A percentile compares a stretch with the other conserved stretches of the same genome.
Conservation (phyloP, 2,113 vertebrate species). For the Salvelinus alpinus region DNA sequence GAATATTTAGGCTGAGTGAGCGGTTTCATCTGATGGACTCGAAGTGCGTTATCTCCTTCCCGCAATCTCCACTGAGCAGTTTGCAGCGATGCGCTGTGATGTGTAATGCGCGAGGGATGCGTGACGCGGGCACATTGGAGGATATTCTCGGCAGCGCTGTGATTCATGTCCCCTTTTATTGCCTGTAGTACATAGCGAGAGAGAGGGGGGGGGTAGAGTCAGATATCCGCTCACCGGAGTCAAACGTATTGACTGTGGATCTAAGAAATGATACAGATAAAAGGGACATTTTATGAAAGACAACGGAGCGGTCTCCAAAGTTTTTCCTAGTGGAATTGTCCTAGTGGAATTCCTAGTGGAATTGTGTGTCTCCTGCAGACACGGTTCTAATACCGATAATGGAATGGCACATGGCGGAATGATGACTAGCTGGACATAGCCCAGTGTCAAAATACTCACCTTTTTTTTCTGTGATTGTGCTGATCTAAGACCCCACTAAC, state of each 20-base stretch:
- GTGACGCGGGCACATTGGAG: constrained; percentile 34
- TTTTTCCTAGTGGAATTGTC: too few species aligned
- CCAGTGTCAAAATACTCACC: constrained; percentile 42
- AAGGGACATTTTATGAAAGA: constrained; percentile 12
- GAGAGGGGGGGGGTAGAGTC: constrained; percentile 1
- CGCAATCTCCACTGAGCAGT: constrained; percentile 63
- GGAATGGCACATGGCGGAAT: constrained; percentile 58
- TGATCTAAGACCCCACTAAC: constrained; percentile 62
- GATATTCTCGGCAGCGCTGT: constrained; percentile 60
- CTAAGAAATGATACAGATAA: constrained; percentile 29
- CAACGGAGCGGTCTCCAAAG: constrained; percentile 9
- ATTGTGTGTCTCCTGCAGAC: constrained; percentile 13
- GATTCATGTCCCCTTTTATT: constrained; percentile 51
- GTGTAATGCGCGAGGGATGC: constrained; percentile 58
- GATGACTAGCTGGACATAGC: constrained; percentile 59
- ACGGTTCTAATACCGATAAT: constrained; percentile 23
- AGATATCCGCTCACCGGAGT: constrained; percentile 23
- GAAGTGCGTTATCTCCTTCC: constrained; percentile 69
- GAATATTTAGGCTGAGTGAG: constrained; percentile 42
- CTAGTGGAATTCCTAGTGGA: too few species aligned
- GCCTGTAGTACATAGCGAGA: constrained; percentile 31
- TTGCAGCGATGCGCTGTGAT: constrained; percentile 37
- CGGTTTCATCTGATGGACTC: constrained; percentile 64
- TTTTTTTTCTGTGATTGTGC: constrained; percentile 36
- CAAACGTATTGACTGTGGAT: constrained; percentile 18